These are phyloP conservation scores for Hippoglossus stenolepis DNA, from an alignment of 2,113 vertebrate genomes.

Conservation along the genomic window DNA sequence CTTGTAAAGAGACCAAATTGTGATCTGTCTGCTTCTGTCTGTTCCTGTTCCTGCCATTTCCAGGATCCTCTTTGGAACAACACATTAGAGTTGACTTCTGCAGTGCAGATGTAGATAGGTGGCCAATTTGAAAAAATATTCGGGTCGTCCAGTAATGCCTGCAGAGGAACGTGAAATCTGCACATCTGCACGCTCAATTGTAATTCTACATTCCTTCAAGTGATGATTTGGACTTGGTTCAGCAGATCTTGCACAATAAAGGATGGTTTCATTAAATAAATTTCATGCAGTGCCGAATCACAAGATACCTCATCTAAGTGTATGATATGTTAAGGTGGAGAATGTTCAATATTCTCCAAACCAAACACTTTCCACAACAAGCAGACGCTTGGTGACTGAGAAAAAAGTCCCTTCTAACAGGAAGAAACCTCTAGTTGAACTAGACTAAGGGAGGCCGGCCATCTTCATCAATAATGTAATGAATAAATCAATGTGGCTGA, in stretches of 20 bases:
- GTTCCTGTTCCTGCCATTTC: slow-evolving; percentile 38
- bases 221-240: neutral
- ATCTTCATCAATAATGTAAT: too few species aligned
- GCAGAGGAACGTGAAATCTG: slow-evolving; percentile 6
- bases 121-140: slow-evolving; percentile 32
- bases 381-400: neutral
- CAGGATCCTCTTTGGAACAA: slow-evolving; percentile 37
- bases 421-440: too few species aligned
- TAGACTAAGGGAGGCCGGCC: too few species aligned
- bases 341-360: neutral
- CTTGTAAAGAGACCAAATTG: slow-evolving; percentile 2
- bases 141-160: neutral
- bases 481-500: too few species aligned
- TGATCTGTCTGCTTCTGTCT: slow-evolving; percentile 38
- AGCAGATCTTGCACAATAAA: neutral
- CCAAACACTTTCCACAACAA: neutral
- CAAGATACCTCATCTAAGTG: neutral
- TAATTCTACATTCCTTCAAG: neutral
- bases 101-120: slow-evolving; percentile 30
- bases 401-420: too few species aligned
- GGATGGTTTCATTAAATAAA: neutral
- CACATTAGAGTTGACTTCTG: slow-evolving; percentile 45
- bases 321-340: neutral
- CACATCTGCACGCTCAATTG: neutral
- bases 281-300: neutral